Evolutionary conservation across 1,140 invertebrate species (phyloP).

Genomic region (Papilio polytes): DNA sequence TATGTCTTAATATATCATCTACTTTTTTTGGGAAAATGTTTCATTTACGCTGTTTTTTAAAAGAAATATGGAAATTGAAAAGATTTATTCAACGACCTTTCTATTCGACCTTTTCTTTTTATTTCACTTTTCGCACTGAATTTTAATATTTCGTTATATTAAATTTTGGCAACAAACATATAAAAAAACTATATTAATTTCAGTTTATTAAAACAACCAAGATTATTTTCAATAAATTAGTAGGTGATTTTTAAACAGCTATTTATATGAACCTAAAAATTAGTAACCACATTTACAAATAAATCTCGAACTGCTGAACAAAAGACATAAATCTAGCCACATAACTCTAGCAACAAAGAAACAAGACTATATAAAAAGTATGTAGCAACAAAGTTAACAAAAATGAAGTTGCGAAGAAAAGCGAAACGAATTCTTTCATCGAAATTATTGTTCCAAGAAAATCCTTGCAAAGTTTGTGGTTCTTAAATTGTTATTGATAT

Average conservation of each 20-base stretch:
- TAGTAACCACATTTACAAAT: neutral
- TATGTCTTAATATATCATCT: neutral
- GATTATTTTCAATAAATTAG: too few relatives aligned
- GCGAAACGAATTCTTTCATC: neutral
- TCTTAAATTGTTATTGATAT: conserved; percentile 1
- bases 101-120: neutral
- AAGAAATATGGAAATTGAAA: conserved; percentile 25
- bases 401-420: conserved; percentile 10
- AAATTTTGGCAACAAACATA: neutral
- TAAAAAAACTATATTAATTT: neutral
- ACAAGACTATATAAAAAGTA: conserved; percentile 3
- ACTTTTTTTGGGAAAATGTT: neutral
- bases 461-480: neutral
- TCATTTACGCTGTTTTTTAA: conserved; percentile 16
- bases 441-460: conserved; percentile 17
- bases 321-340: conserved; percentile 11
- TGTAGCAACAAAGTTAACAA: conserved; percentile 6
- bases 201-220: neutral
- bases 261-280: neutral
- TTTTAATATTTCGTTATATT: neutral
- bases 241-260: too few relatives aligned
- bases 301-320: neutral
- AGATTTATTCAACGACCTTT: conserved; percentile 31
- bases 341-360: neutral
- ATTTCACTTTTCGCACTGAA: neutral